Evolutionary conservation across 2,797 vertebrate genomes (phyloP), one percentile per base, ranked within the genome.

Genomic region (Myoxocephalus aenaeus): DNA sequence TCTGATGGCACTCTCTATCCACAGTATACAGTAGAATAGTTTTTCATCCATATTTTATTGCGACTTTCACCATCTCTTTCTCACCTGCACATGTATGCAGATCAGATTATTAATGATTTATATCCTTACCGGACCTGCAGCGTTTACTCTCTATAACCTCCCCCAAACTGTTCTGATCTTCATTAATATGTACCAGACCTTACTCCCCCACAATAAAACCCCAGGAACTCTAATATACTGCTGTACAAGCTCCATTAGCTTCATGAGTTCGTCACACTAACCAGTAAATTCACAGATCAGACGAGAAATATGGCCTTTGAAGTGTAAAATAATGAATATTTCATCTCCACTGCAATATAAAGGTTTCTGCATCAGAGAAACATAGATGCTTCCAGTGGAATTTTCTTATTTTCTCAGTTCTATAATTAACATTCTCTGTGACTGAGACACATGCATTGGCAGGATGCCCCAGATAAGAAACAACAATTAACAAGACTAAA

Each of bases 31-130:
- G 12, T 1, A 1, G 15, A 50, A 13, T n/a, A 12, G 7, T 67
- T 76, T 59, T 63, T 70, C 42, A 73, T 54, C 17, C 22, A 56
- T 80, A 42, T 65, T 74, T 69, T 46, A 64, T 64, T n/a, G 14
- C 48, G 62, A 27, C n/a, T 66, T 70, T 62, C 17, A 14, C 13
- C n/a, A 0, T 56, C 46, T 70, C 27, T 67, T 56, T 79, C 68
- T 80, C 64, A 82, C 83, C 75, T 84, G 68, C 67, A 58, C 9
- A 65, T 17, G 22, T 63, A 88, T 89, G 89, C 81, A 89, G 53
- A 92, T 89, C 11, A 75, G 57, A 73, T 53, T 51, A 78, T 90
- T 70, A 89, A 88, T 87, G 70, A 90, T 92, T 85, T 59, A 90
- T 80, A 65, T 74, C 61, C 51, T 64, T 44, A 79, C 70, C 81